Base-by-base conservation (phyloP, 2,113 vertebrate genomes). In the Plestiodon gilberti region DNA sequence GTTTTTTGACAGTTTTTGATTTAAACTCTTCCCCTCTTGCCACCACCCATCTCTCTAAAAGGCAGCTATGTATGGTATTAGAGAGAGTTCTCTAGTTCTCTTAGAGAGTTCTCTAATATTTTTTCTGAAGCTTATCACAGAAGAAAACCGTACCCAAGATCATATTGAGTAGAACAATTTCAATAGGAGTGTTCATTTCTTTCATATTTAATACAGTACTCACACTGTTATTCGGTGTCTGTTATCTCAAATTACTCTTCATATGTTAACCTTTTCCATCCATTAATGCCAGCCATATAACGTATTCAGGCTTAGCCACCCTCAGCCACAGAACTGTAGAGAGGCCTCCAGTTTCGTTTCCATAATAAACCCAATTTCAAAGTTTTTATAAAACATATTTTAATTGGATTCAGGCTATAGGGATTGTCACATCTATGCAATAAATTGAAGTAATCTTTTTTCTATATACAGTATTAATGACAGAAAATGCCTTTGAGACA, bases 401-500 rank as follows among this genome's bases (percentile, higher is more conserved):
- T 95, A 95, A 96, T 96, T 96, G 96, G 91, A 94, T 93, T 95
- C 91, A 93, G 86, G 85, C 92, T 90, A 87, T 85, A 71, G 90
- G 90, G 93, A 96, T 87, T 85, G 90, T 94, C 89, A 82, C 93
- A 93, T 55, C 77, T 48, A 88, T 93, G 91, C 93, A 91, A 94
- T 89, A 77, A 55, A 91, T 55, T 59, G 82, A 87, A 91, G 87
- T 71, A 92, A 87, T 90, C 92, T 93, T 94, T 93, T 83, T 70
- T 48, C 62, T 65, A 76, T 89, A 89, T 91, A n/a, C n/a, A n/a
- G n/a, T n/a, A 89, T 89, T 89, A 91, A 87, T 61, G 78, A 89
- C 87, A 80, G 75, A 84, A 90, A 94, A 89, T 89, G 86, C 10
- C 84, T n/a, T 88, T 92, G 92, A 90, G 92, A 83, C 85, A 89